Percentiles rank a stretch among this genome's conserved stretches.
Conservation (phyloP, 2,113 vertebrate species). For the Seriola quinqueradiata region DNA sequence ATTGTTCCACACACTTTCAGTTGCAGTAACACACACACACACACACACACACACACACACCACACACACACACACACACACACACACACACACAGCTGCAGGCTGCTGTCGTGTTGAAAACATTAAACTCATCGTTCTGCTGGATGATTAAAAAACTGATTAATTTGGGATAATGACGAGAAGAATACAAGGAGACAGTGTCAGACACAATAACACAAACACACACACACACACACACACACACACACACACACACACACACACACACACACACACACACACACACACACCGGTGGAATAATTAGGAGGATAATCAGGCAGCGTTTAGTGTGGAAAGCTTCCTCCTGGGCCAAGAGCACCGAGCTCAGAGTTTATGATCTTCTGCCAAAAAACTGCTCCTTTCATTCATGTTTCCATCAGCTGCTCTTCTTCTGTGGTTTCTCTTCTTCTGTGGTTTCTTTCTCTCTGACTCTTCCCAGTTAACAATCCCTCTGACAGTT, state of each 20-base stretch:
- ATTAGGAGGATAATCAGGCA: slow-evolving; percentile 83
- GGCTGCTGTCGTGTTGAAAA: slow-evolving; percentile 80
- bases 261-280: slow-evolving; percentile 50
- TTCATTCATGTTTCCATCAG: not conserved
- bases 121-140: slow-evolving; percentile 83
- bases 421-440: no score
- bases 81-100: slow-evolving; percentile 77
- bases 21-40: slow-evolving; percentile 4
- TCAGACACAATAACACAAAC: slow-evolving; percentile 63
- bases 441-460: no score
- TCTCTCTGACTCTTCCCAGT: no score
- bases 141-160: slow-evolving; percentile 84
- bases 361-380: not conserved
- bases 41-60: slow-evolving; percentile 23
- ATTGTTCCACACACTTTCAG: slow-evolving; percentile 18
- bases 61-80: slow-evolving; percentile 38
- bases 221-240: no score
- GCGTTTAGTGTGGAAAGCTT: slow-evolving; percentile 78
- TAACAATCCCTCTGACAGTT: not conserved
- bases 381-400: not conserved
- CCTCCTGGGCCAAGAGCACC: slow-evolving; percentile 55
- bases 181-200: slow-evolving; percentile 78
- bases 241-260: slow-evolving; percentile 46
- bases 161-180: slow-evolving; percentile 81
- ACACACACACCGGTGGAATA: slow-evolving; percentile 69